These are phyloP conservation scores for Mus minutoides DNA, from an alignment of 2,797 vertebrate species.

Conservation along the genomic window DNA sequence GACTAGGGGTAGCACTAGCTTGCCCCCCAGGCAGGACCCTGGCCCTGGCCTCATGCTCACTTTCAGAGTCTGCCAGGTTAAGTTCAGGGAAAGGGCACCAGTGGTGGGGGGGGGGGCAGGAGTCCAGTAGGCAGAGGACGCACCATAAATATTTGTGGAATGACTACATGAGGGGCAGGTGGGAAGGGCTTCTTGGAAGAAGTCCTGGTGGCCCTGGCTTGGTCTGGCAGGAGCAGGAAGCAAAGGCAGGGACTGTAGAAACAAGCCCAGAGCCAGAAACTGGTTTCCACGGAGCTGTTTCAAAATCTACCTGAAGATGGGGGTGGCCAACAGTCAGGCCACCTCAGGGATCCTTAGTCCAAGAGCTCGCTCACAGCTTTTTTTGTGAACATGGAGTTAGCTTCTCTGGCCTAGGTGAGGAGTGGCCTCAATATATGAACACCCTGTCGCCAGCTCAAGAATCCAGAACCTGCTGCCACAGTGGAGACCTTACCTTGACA, in stretches of 20 bases:
- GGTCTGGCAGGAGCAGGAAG: not conserved
- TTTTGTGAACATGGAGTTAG: not conserved
- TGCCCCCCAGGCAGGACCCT: not conserved
- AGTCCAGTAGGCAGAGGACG: not conserved
- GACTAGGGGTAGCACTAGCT: not conserved
- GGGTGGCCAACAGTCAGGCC: not conserved
- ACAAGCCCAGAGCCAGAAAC: not conserved
- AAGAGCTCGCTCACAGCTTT: not conserved
- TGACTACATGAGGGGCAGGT: conserved; percentile 4
- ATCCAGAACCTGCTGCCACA: not conserved
- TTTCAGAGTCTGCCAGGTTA: not conserved
- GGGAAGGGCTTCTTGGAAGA: not conserved
- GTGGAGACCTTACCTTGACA: conserved; percentile 82
- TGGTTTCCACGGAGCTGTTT: not conserved
- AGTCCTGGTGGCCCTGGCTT: not conserved
- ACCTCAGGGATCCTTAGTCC: not conserved
- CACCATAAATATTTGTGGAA: conserved; percentile 53
- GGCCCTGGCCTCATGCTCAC: not conserved
- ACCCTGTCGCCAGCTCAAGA: not conserved
- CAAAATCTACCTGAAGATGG: conserved; percentile 25
- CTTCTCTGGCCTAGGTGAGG: not conserved
- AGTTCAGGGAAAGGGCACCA: not conserved
- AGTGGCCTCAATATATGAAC: not conserved
- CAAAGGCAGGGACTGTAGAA: conserved; percentile 6
- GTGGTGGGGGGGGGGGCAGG: not conserved